Evolutionary conservation across 2,888 invertebrate genomes (phyloP), one percentile per base, ranked within the genome.

Genomic region (Agriotes lineatus): DNA sequence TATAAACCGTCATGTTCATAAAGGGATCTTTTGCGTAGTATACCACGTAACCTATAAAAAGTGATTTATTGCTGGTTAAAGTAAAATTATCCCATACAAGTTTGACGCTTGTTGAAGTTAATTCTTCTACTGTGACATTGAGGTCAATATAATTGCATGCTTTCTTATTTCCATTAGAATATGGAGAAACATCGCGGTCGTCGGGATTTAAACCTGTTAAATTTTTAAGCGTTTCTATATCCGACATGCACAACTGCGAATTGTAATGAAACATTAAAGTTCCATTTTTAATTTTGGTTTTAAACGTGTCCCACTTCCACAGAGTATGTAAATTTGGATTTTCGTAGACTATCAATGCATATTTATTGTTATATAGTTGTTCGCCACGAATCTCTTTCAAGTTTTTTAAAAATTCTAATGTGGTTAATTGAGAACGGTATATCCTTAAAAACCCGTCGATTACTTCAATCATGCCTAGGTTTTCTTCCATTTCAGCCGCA

Each of bases 251-350:
- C 10, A 97, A 84, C 79, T 91, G 90, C 1, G 93, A 91, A 81
- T 97, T 97, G 77, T 89, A 88, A 75, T 93, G 91, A 76, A 96
- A 91, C 69, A 88, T 89, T 42, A 94, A 84, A 6, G 89, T 88
- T 0, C 96, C 96, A 0, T 85, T 86, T 1, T 83, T 79, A 1
- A 96, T 87, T 72, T 84, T 82, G 12, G 91, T 80, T 10, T 84
- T 84, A 33, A 85, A 85, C 0, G 85, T 85, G n/a, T 85, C 82
- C 75, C 86, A 82, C 60, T 87, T 82, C 86, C 91, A 92, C 18
- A 95, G 80, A 20, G 89, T 88, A 73, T 90, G 87, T 16, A 96
- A 86, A 80, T 94, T 93, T 33, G 86, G 86, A 86, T 96, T 96
- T 75, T 94, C 91, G 70, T 90, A 85, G 0, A 96, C 85, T 9